Percentiles rank a stretch among this genome's conserved stretches.
Conservation (phyloP, 2,797 vertebrate genomes). For the Glossophaga mutica region DNA sequence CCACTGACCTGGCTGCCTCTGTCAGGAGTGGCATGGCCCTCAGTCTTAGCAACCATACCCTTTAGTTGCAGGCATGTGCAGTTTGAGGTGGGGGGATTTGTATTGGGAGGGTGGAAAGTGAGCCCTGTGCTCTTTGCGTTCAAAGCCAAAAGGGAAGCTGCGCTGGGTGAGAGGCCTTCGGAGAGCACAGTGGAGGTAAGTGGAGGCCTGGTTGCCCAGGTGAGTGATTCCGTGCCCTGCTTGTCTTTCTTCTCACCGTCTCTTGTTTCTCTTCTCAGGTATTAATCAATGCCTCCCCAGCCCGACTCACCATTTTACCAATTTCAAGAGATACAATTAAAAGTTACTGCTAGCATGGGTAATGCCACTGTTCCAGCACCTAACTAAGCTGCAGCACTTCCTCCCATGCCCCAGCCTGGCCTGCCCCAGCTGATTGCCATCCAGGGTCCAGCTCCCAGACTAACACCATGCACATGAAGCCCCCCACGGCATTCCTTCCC, state of each 20-base stretch:
- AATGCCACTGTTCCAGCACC: constrained; percentile 81
- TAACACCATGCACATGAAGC: background rate
- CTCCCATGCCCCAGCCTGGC: constrained; percentile 71
- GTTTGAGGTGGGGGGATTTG: background rate
- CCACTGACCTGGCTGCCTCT: background rate
- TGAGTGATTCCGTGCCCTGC: constrained; percentile 81
- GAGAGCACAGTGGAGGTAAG: constrained; percentile 98
- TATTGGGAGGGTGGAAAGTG: background rate
- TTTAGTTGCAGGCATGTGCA: background rate
- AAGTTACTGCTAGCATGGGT: constrained; percentile 88
- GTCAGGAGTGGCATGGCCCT: no score
- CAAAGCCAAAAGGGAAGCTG: constrained; percentile 92
- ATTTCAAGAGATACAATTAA: constrained; percentile 89
- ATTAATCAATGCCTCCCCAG: constrained; percentile 89
- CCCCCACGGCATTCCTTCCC: background rate
- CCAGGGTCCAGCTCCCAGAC: background rate
- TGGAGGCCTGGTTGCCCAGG: constrained; percentile 84
- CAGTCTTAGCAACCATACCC: accelerated
- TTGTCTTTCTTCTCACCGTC: constrained; percentile 84
- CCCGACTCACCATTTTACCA: constrained; percentile 89
- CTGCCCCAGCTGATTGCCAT: background rate
- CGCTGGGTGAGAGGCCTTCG: constrained; percentile 86
- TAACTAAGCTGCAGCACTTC: constrained; percentile 81
- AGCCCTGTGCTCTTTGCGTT: constrained; percentile 77
- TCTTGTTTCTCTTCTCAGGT: constrained; percentile 90